Percentiles rank a stretch among this genome's conserved stretches.
Evolutionary conservation across 2,797 vertebrate genomes (phyloP).

Genomic region (Mus caroli): DNA sequence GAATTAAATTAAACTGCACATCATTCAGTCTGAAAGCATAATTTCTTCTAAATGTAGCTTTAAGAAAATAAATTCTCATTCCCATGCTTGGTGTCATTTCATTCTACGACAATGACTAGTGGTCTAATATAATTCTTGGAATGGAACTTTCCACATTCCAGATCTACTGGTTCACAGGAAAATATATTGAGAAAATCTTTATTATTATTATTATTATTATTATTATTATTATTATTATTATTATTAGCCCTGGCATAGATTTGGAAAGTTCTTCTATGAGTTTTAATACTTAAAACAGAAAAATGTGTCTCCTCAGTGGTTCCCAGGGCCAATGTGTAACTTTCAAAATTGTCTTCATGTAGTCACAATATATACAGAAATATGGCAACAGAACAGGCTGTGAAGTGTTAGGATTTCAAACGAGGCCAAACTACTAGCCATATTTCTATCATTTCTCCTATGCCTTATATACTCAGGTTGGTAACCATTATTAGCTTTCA

Average conservation of each 20-base stretch:
- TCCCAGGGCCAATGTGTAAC: background rate
- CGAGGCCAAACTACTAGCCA: background rate
- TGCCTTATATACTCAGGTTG: background rate
- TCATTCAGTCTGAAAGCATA: constrained; percentile 37
- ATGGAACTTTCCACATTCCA: background rate
- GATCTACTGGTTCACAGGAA: background rate
- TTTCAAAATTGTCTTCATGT: background rate
- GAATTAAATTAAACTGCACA: constrained; percentile 60
- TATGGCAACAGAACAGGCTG: fast-evolving
- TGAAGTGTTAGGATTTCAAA: background rate
- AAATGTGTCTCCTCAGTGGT: background rate
- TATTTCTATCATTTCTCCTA: background rate
- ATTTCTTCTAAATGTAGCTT: constrained; percentile 42
- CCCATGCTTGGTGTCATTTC: background rate
- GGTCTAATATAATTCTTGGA: background rate
- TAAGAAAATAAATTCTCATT: constrained; percentile 6
- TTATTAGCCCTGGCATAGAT: background rate
- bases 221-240: background rate
- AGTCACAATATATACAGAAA: background rate
- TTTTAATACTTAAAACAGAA: background rate
- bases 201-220: background rate
- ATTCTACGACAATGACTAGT: background rate
- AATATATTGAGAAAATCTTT: background rate
- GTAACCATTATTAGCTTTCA: background rate
- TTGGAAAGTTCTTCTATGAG: background rate